phyloP scores from a whole-genome alignment of 2,113 vertebrate species.

The Menidia beryllina region DNA sequence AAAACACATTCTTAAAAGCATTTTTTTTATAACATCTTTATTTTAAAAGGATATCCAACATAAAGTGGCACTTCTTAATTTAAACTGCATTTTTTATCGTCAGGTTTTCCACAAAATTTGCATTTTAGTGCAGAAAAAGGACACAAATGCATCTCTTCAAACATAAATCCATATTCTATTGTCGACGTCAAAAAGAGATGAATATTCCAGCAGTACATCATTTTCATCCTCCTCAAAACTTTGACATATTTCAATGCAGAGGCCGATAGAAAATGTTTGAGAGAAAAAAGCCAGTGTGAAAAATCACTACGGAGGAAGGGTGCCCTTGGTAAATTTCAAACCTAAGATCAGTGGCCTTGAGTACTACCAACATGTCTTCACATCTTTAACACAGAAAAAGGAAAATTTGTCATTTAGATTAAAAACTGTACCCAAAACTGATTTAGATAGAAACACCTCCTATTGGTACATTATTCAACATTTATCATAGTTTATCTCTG shows the following conservation, averaged over 20 bases:
- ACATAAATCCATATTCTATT: slow-evolving; percentile 33
- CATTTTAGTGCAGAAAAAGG: slow-evolving; percentile 45
- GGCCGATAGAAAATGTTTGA: background rate
- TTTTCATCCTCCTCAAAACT: background rate
- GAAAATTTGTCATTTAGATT: background rate
- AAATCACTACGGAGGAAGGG: too few relatives aligned
- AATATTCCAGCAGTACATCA: slow-evolving; percentile 24
- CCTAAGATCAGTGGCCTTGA: too few relatives aligned
- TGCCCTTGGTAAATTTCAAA: too few relatives aligned
- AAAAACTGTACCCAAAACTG: background rate
- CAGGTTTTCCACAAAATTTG: slow-evolving; percentile 32
- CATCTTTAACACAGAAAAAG: background rate
- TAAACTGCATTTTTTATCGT: slow-evolving; percentile 38
- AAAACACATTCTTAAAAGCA: background rate
- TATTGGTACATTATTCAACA: background rate
- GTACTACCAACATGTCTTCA: background rate
- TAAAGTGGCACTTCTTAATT: slow-evolving; percentile 65
- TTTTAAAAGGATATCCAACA: slow-evolving; percentile 76
- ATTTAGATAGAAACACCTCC: background rate
- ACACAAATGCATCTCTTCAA: slow-evolving; percentile 42
- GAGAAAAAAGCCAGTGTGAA: too few relatives aligned
- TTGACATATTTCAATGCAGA: background rate
- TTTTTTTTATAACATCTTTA: slow-evolving; percentile 67
- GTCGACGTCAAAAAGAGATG: background rate
- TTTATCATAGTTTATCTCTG: too few relatives aligned